Evolutionary conservation across 1,140 invertebrate species (phyloP).

Genomic region (Mycetomoellerius zeteki): DNA sequence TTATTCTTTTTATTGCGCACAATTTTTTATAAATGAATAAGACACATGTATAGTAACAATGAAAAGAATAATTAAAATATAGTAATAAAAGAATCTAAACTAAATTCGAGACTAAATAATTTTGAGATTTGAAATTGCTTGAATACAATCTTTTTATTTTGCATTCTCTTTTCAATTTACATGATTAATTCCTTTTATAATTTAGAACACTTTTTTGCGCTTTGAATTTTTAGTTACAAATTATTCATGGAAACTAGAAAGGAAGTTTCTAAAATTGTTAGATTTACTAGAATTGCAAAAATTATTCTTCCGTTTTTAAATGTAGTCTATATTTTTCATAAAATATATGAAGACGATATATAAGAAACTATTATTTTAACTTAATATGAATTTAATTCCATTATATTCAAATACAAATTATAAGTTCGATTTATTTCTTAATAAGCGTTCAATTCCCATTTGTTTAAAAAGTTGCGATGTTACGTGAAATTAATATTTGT

Average conservation of each 20-base stretch:
- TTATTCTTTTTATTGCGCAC: not conserved
- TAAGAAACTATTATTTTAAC: not conserved
- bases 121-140: not conserved
- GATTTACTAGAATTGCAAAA: not conserved
- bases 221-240: not conserved
- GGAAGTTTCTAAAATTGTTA: not conserved
- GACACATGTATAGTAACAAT: not conserved
- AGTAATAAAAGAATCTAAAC: not conserved
- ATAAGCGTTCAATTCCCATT: not conserved
- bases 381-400: not conserved
- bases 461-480: not conserved
- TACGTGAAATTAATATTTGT: not conserved
- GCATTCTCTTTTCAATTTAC: not conserved
- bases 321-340: not conserved
- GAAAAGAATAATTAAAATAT: not conserved
- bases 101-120: not conserved
- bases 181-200: not conserved
- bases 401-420: not conserved
- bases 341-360: not conserved
- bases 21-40: not conserved
- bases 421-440: not conserved
- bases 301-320: not conserved
- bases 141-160: not conserved
- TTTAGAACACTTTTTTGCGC: not conserved
- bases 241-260: not conserved